Percentiles rank a stretch among this genome's conserved stretches.
Conservation (phyloP, 1,140 invertebrate genomes). For the Microplitis demolitor region DNA sequence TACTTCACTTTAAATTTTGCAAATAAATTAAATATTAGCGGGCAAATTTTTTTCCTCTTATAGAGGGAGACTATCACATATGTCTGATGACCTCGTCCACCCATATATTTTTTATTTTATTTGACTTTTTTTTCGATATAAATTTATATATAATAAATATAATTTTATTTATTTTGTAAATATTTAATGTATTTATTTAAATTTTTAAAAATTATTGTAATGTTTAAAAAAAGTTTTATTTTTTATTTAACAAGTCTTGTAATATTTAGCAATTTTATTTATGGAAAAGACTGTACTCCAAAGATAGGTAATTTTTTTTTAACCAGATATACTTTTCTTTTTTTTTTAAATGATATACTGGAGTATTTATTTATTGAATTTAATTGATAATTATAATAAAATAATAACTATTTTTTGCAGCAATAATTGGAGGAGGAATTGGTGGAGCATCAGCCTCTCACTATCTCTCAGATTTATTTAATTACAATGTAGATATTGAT, state of each 20-base stretch:
- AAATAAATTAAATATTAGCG: too few relatives aligned
- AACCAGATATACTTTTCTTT: neutral
- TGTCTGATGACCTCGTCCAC: too few relatives aligned
- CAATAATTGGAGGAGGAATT: slow-evolving; percentile 70
- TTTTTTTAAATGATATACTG: neutral
- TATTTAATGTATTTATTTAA: too few relatives aligned
- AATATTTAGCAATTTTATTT: neutral
- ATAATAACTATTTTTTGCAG: slow-evolving; percentile 46
- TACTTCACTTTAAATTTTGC: too few relatives aligned
- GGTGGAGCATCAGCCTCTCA: slow-evolving; percentile 68
- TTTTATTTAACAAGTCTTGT: neutral
- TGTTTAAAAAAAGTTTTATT: too few relatives aligned
- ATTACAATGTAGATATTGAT: slow-evolving; percentile 57
- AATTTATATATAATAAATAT: too few relatives aligned
- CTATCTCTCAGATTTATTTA: slow-evolving; percentile 65
- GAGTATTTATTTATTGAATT: neutral
- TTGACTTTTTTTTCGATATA: too few relatives aligned
- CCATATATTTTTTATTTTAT: too few relatives aligned
- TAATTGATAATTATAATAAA: neutral
- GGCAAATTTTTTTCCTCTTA: too few relatives aligned
- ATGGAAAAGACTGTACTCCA: neutral
- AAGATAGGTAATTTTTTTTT: neutral
- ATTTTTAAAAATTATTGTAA: too few relatives aligned
- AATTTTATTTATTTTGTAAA: too few relatives aligned
- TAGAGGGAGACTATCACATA: too few relatives aligned